These are phyloP conservation scores for Saturnia pavonia DNA, from an alignment of 2,888 invertebrate genomes.

Conservation along the genomic window DNA sequence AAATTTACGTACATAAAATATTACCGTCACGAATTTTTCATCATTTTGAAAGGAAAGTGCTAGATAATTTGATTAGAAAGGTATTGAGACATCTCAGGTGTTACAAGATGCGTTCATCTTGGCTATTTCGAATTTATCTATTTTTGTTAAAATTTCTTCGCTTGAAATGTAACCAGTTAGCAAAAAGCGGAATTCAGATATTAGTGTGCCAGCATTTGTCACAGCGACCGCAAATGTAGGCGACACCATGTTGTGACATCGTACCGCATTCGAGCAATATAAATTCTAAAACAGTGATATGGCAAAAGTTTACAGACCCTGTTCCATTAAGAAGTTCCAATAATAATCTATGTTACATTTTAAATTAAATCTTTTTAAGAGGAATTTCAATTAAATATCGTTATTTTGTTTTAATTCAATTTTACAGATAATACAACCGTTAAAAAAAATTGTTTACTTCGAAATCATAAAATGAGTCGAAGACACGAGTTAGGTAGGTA, in stretches of 20 bases:
- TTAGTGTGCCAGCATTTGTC: not conserved
- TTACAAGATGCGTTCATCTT: constrained; percentile 31
- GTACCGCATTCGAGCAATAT: not conserved
- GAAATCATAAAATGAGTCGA: not conserved
- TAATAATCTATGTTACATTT: not conserved
- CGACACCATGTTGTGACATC: not conserved
- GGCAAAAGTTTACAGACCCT: not conserved
- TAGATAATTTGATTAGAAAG: constrained; percentile 37
- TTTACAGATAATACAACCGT: not conserved
- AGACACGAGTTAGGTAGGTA: not conserved
- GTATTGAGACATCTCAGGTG: constrained; percentile 31
- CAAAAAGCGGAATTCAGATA: not conserved
- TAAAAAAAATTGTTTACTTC: not conserved
- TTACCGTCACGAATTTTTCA: constrained; percentile 19
- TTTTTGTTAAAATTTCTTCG: not conserved
- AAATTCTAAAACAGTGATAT: not conserved
- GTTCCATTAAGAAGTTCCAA: not conserved
- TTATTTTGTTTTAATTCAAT: not conserved
- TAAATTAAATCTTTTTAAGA: not conserved
- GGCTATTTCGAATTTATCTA: constrained; percentile 16
- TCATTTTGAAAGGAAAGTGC: constrained; percentile 4
- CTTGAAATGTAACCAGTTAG: not conserved
- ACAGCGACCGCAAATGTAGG: not conserved
- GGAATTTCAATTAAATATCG: not conserved
- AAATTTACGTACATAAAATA: not conserved